These are phyloP conservation scores for Vulpes lagopus DNA, from an alignment of 2,113 vertebrate species.

Conservation along the genomic window DNA sequence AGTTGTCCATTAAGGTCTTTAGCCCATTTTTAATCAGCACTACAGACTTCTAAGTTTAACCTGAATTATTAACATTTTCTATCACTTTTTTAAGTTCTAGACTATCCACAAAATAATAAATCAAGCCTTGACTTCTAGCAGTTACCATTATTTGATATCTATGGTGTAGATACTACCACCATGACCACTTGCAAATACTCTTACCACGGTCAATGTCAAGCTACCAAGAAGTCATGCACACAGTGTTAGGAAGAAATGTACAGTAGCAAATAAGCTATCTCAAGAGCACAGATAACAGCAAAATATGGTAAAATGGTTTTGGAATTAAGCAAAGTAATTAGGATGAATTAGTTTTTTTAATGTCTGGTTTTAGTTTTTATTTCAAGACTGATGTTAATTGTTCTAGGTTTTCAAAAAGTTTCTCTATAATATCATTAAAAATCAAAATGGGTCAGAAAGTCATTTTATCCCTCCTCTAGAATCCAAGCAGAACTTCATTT, in stretches of 20 bases:
- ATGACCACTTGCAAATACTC: neutral
- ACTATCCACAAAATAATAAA: neutral
- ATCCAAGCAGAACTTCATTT: neutral
- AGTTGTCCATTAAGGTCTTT: neutral
- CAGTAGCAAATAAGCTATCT: neutral
- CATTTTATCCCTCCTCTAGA: neutral
- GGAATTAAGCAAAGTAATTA: neutral
- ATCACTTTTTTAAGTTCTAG: neutral
- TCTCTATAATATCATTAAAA: neutral
- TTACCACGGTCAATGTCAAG: neutral
- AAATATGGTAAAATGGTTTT: neutral
- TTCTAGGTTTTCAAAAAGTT: neutral
- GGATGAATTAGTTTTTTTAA: neutral
- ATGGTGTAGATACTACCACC: neutral
- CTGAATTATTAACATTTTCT: neutral
- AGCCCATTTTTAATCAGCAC: neutral
- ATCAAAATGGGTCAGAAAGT: neutral
- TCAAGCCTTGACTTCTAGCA: neutral
- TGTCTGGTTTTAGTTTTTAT: slow-evolving; percentile 2
- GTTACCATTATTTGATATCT: neutral
- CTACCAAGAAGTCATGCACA: neutral
- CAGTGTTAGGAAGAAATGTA: neutral
- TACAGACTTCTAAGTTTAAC: neutral
- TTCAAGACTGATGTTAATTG: neutral
- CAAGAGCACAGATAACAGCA: neutral